These are phyloP conservation scores for Cryptoleucopteryx plumbea DNA, from an alignment of 2,113 vertebrate species.

Conservation along the genomic window DNA sequence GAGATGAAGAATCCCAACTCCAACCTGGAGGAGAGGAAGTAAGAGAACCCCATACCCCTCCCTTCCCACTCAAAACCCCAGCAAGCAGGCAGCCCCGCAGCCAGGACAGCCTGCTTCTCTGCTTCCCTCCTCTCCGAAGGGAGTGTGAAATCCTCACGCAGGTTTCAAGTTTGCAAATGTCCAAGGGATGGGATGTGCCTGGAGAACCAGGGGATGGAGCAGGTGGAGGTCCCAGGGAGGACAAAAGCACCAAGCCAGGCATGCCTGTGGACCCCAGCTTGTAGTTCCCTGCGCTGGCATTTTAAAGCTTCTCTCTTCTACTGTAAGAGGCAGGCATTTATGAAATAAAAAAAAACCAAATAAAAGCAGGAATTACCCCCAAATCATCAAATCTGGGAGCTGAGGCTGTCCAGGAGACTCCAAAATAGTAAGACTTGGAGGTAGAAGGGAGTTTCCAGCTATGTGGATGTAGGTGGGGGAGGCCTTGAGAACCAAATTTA, in stretches of 20 bases:
- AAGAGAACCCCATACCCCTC: slow-evolving; percentile 45
- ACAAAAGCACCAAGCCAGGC: neutral
- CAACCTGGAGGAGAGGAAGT: slow-evolving; percentile 91
- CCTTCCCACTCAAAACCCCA: neutral
- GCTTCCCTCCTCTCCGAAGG: neutral
- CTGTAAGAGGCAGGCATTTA: neutral
- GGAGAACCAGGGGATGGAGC: neutral
- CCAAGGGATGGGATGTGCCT: neutral
- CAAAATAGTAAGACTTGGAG: neutral
- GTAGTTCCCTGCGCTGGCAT: neutral
- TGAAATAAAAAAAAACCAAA: neutral
- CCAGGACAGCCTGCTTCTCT: neutral
- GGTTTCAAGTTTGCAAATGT: neutral
- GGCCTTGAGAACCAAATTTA: neutral
- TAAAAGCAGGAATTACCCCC: neutral
- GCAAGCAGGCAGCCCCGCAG: neutral
- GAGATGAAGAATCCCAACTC: slow-evolving; percentile 95
- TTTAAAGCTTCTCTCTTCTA: neutral
- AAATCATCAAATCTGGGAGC: neutral
- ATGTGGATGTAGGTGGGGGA: neutral
- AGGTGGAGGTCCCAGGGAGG: neutral
- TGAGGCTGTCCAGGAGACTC: neutral
- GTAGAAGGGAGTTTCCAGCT: slow-evolving; percentile 9
- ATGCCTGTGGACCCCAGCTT: neutral
- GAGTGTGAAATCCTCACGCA: neutral